Evolutionary conservation across 2,888 invertebrate species (phyloP).

Genomic region (Drosophila atroscutellata): DNA sequence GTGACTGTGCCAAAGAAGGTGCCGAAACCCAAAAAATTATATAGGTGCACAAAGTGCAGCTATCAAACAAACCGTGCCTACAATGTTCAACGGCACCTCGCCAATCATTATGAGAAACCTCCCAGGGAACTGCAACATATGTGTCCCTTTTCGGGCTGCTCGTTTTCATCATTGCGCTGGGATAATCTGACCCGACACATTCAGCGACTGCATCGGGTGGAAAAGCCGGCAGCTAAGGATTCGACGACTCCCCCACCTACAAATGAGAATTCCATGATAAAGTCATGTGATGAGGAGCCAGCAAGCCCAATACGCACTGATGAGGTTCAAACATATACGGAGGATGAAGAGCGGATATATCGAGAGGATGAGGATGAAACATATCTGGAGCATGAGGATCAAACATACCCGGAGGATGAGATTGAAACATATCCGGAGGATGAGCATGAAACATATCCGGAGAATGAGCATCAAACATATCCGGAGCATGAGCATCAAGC

Average conservation of each 20-base stretch:
- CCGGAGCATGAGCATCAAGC: background rate
- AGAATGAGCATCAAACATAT: background rate
- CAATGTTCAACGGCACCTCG: slow-evolving; percentile 44
- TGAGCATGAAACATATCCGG: background rate
- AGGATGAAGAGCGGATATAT: no score
- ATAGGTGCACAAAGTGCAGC: slow-evolving; percentile 37
- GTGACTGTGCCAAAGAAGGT: slow-evolving; percentile 16
- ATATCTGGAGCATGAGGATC: background rate
- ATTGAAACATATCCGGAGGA: background rate
- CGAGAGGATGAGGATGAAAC: background rate
- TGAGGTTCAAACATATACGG: background rate
- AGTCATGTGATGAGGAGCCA: slow-evolving; percentile 1
- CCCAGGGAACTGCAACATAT: slow-evolving; percentile 48
- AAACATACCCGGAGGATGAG: background rate
- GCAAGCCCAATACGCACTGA: slow-evolving; percentile 3
- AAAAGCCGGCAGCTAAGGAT: background rate
- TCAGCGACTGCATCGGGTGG: slow-evolving; percentile 23
- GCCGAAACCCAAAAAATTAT: slow-evolving; percentile 12
- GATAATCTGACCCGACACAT: slow-evolving; percentile 44
- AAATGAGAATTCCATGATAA: background rate
- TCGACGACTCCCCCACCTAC: background rate
- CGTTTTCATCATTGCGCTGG: slow-evolving; percentile 45
- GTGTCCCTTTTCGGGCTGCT: slow-evolving; percentile 27
- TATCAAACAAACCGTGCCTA: slow-evolving; percentile 46
- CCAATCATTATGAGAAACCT: slow-evolving; percentile 40